A percentile compares a stretch with the other conserved stretches of the same genome.
Conservation (phyloP, 2,113 vertebrate genomes). For the Reinhardtius hippoglossoides region DNA sequence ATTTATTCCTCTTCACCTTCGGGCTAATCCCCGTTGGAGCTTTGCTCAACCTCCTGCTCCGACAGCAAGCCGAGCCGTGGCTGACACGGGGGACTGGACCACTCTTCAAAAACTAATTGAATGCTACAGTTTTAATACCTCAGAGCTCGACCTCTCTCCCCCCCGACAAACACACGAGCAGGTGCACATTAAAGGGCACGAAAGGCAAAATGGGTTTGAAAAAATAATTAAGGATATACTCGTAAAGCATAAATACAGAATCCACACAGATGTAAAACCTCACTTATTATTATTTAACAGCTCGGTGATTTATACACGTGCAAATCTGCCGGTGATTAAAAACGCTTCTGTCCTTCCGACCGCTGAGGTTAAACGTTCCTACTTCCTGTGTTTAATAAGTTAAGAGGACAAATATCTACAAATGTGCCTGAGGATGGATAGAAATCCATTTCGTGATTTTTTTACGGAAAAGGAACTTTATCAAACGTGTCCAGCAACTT, state of each 20-base stretch:
- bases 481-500: slow-evolving; percentile 39
- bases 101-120: slow-evolving; percentile 56
- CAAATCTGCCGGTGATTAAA: slow-evolving; percentile 7
- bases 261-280: neutral
- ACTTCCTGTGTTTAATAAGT: slow-evolving; percentile 30
- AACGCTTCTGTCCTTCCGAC: slow-evolving; percentile 6
- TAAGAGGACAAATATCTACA: neutral
- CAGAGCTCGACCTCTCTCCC: slow-evolving; percentile 5
- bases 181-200: neutral
- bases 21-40: slow-evolving; percentile 43
- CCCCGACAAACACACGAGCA: neutral
- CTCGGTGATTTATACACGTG: neutral
- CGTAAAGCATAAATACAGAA: neutral
- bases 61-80: slow-evolving; percentile 48
- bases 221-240: slow-evolving; percentile 20
- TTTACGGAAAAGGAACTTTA: slow-evolving; percentile 2
- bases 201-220: slow-evolving; percentile 10
- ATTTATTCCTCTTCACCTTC: slow-evolving; percentile 26
- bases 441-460: slow-evolving; percentile 17
- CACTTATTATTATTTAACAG: neutral
- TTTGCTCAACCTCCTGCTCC: slow-evolving; percentile 25
- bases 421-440: slow-evolving; percentile 29
- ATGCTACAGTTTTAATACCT: slow-evolving; percentile 36
- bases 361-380: slow-evolving; percentile 30
- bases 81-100: slow-evolving; percentile 38